Evolutionary conservation across 2,113 vertebrate genomes (phyloP).

Genomic region (Recurvirostra avosetta): DNA sequence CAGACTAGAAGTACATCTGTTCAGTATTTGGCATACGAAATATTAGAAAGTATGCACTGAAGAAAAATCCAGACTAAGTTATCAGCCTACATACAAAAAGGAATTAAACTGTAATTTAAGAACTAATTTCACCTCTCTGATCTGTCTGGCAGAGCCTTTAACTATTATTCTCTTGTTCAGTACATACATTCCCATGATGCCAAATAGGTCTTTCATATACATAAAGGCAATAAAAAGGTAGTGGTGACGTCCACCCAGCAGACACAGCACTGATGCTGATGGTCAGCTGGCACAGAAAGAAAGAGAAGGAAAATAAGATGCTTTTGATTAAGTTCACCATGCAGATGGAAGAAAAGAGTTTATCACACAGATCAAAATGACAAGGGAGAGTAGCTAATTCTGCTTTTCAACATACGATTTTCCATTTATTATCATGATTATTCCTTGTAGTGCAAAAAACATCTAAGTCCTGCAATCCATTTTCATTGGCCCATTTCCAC

Average conservation of each 20-base stretch:
- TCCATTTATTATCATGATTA: neutral
- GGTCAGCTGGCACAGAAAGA: neutral
- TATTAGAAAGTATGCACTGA: neutral
- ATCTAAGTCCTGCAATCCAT: neutral
- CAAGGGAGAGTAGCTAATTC: neutral
- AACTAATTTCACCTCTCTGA: neutral
- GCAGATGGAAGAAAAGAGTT: neutral
- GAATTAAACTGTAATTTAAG: neutral
- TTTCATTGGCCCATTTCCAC: neutral
- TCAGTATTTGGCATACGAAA: neutral
- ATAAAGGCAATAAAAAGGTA: neutral
- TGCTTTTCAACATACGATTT: neutral
- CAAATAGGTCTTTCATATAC: neutral
- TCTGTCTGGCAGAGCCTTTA: neutral
- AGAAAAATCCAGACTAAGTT: neutral
- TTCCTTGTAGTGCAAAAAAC: neutral
- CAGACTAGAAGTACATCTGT: neutral
- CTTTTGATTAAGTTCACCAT: neutral
- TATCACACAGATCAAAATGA: neutral
- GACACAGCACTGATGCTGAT: neutral
- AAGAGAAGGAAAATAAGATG: neutral
- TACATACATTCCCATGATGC: neutral
- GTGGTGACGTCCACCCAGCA: neutral
- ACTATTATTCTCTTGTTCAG: neutral
- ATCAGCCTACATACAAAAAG: neutral